Evolutionary conservation across 2,797 vertebrate species (phyloP).

Genomic region (Rhinella marina): DNA sequence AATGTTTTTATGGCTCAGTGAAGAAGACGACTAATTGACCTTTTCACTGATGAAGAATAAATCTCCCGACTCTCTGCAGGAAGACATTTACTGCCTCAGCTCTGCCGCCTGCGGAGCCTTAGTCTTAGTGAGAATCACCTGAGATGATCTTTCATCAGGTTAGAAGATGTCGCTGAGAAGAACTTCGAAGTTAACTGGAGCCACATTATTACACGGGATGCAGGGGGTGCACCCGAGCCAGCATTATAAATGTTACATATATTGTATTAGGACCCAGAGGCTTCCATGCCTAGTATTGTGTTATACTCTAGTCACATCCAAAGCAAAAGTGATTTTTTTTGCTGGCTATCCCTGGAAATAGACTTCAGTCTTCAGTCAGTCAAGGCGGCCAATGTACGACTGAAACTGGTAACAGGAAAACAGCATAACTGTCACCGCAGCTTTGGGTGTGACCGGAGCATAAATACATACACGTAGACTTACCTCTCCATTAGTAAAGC

Average conservation of each 20-base stretch:
- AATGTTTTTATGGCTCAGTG: constrained; percentile 13
- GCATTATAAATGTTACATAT: no score
- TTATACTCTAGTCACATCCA: neutral
- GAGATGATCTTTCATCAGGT: no score
- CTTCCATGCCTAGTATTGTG: no score
- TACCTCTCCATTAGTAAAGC: constrained; percentile 97
- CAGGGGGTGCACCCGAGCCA: no score
- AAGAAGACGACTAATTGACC: constrained; percentile 33
- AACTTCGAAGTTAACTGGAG: no score
- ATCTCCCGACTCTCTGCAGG: constrained; percentile 16
- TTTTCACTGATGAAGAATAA: constrained; percentile 37
- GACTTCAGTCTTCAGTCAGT: no score
- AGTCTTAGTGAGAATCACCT: neutral
- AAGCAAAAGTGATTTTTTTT: no score
- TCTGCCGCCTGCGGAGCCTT: neutral
- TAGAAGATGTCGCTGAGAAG: no score
- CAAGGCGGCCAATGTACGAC: neutral
- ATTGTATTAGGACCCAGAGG: no score
- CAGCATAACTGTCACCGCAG: neutral
- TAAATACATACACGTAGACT: constrained; percentile 47
- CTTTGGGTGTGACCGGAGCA: neutral
- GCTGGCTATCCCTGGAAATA: no score
- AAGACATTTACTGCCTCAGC: neutral
- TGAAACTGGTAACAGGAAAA: neutral
- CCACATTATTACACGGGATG: no score